Base-by-base conservation (phyloP, 1,140 invertebrate species). In the Nasonia longicornis region DNA sequence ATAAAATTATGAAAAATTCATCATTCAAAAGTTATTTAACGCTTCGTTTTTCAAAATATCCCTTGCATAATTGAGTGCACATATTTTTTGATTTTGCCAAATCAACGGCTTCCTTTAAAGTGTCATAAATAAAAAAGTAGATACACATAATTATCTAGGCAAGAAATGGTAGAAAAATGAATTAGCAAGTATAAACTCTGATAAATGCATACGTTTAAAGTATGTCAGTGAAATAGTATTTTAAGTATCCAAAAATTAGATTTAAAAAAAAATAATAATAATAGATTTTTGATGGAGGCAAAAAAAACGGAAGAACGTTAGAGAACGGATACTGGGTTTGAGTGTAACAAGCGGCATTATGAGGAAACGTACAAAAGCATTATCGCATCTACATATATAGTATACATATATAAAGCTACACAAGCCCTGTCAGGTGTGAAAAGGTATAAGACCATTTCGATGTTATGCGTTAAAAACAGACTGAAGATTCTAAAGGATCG, bases 1-100 rank as follows among this genome's bases (percentile, higher is more conserved):
- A 76, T 77, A 79, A 78, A 84, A 82, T n/a, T 73, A 52, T 84
- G 67, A 75, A 71, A 81, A 76, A 48, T 74, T 69, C 26, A 73
- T 69, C 31, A 48, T 66, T 29, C 14, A 74, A 74, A 66, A 16
- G 35, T 71, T 79, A 14, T n/a, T 22, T 58, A 58, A 38, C 11
- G 3, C 11, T 22, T 38, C 31, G 31, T 58, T 70, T 35, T 26
- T 70, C 45, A 78, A 70, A 78, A 70, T 78, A 70, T 70, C 16
- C 16, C 42, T 73, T 3, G 4, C 42, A 73, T 64, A 16, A 78
- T 67, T 42, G 11, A 38, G n/a, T 45, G 26, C 1, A 22, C 3
- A 42, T 26, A 67, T 71, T 35, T 52, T n/a, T 48, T 1, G 20
- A 58, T 76, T 77, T 3, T 7, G 2, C 8, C 38, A n/a, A 76